Base-by-base conservation (phyloP, 2,797 vertebrate species). In the Erpetoichthys calabaricus region DNA sequence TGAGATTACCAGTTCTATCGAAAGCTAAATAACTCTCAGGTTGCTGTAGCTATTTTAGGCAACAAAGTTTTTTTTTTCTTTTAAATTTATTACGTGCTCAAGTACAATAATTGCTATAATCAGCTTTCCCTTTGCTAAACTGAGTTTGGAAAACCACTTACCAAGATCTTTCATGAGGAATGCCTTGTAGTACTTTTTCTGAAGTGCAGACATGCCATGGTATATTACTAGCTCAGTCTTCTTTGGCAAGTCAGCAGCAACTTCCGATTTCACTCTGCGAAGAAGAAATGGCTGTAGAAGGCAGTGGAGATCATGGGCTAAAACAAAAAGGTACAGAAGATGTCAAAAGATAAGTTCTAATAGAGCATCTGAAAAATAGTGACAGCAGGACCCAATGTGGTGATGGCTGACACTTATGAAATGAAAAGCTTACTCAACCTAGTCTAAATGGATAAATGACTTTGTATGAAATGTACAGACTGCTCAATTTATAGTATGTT, bases 151-250 rank as follows among this genome's bases (percentile, higher is more conserved):
- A 55, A 43, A 46, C 42, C 8, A 8, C 84, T 81, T 77, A 97
- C 92, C 88, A 45, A 80, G 65, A 64, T 98, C 89, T 72, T 88
- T 95, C 63, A 70, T 90, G 67, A 97, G 67, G 69, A 95, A 63
- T 43, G 90, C 92, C 70, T 87, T 94, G 76, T 97, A 98, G 71
- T 83, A 91, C 55, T 84, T 91, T 52, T 89, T 92, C 74, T 98
- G 94, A 68, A 97, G 60, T 6, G 84, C 77, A 2, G 92, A 91
- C 85, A 98, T 85, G 68, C 94, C 90, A 0, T 97, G 92, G 68
- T 90, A 97, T 4, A 97, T 65, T 65, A 97, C 76, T 45, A 98
- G 77, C 70, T 97, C 91, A 0, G 76, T 82, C 70, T 94, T 98
- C 77, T 80, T 86, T 6, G 92, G 93, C 44, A 97, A 79, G 7